These are phyloP conservation scores for Peromyscus polionotus DNA, from an alignment of 2,113 vertebrate species.

Conservation along the genomic window DNA sequence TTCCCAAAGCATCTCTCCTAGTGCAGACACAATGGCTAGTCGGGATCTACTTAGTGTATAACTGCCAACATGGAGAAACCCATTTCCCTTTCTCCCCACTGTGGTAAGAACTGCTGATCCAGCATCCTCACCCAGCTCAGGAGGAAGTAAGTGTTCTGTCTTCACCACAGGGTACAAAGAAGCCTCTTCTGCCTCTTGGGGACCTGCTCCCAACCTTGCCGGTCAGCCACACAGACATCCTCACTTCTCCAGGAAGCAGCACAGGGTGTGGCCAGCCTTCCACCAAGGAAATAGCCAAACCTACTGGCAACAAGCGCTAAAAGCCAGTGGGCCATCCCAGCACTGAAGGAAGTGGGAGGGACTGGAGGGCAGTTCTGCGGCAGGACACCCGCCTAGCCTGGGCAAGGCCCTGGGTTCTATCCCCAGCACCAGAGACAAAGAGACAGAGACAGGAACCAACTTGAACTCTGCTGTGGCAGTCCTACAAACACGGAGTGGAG, in stretches of 20 bases:
- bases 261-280: background rate
- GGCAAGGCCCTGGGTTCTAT: background rate
- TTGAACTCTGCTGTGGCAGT: background rate
- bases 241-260: background rate
- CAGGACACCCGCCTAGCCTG: background rate
- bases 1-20: background rate
- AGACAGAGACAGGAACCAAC: background rate
- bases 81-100: conserved; percentile 33
- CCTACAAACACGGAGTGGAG: background rate
- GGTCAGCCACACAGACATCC: background rate
- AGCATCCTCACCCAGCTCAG: background rate
- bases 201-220: background rate
- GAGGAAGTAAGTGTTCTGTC: conserved; percentile 49
- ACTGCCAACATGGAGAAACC: conserved; percentile 8
- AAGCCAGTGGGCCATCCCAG: background rate
- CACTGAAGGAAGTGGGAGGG: background rate
- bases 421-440: background rate
- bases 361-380: background rate
- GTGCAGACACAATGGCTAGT: background rate
- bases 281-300: conserved; percentile 33
- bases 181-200: background rate
- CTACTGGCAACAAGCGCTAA: background rate
- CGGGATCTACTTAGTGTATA: background rate
- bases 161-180: background rate
- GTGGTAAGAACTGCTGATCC: conserved; percentile 44